Conservation (phyloP, 2,113 vertebrate species). For the Rallus limicola region DNA sequence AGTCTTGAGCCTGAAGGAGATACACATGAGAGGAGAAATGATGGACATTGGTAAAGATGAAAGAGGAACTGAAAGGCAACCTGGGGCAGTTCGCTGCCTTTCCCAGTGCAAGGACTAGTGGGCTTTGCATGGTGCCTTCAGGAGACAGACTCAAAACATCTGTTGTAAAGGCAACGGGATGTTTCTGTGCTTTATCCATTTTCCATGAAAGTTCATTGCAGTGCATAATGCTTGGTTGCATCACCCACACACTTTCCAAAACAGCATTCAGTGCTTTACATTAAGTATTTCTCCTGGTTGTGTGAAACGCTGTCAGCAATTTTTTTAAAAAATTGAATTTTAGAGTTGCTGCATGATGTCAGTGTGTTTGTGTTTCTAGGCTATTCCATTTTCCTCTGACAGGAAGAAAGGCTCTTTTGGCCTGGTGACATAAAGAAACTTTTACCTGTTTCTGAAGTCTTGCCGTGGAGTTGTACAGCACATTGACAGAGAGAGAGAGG, state of each 20-base stretch:
- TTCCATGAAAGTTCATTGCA: not conserved
- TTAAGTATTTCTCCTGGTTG: conserved; percentile 24
- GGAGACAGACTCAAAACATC: not conserved
- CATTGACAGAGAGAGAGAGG: not conserved
- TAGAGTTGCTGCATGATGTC: conserved; percentile 1
- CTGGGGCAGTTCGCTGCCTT: not conserved
- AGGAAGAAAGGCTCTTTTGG: not conserved
- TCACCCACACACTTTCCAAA: conserved; percentile 57
- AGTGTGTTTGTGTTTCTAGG: conserved; percentile 32
- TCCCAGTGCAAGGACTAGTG: not conserved
- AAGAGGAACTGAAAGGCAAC: not conserved
- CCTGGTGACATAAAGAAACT: not conserved
- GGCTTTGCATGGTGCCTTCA: not conserved
- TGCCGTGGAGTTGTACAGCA: not conserved
- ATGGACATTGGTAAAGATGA: not conserved
- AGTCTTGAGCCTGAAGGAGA: not conserved
- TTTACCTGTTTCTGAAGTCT: not conserved
- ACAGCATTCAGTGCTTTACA: conserved; percentile 22
- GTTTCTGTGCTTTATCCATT: not conserved
- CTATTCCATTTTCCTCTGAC: not conserved
- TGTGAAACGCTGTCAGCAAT: conserved; percentile 43
- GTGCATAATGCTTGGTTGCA: not conserved
- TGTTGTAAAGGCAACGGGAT: not conserved
- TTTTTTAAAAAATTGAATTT: conserved; percentile 9
- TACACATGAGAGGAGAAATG: not conserved